phyloP scores from a whole-genome alignment of 2,888 invertebrate species.

The Pachymerium ferrugineum region DNA sequence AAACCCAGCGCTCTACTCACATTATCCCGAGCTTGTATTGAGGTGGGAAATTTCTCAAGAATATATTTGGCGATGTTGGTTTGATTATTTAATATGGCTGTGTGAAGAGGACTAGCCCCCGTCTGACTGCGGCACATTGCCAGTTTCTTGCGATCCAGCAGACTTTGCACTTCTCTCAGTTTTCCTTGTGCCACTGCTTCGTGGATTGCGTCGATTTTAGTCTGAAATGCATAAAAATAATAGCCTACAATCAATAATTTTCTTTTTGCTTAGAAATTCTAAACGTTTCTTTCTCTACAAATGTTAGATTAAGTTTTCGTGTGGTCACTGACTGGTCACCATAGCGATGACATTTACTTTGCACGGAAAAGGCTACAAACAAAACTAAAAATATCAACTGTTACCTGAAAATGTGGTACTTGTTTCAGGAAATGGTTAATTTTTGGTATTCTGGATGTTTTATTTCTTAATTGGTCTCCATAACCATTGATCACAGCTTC shows the following conservation, averaged over 20 bases:
- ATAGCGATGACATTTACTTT: neutral
- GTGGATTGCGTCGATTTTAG: constrained; percentile 84
- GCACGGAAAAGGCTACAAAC: neutral
- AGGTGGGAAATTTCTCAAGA: constrained; percentile 46
- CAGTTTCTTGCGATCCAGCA: constrained; percentile 73
- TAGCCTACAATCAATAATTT: neutral
- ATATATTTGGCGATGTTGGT: constrained; percentile 46
- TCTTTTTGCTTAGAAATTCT: neutral
- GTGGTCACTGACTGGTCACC: neutral
- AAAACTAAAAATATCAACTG: neutral
- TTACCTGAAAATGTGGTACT: constrained; percentile 48
- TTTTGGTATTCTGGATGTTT: constrained; percentile 43
- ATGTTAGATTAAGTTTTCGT: constrained; percentile 39
- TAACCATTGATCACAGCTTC: constrained; percentile 49
- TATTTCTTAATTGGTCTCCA: constrained; percentile 47
- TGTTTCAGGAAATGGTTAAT: constrained; percentile 48
- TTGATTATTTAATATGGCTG: constrained; percentile 47
- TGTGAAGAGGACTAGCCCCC: constrained; percentile 47
- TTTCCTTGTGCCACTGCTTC: constrained; percentile 77
- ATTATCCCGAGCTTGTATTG: constrained; percentile 48
- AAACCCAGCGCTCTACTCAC: too few relatives aligned
- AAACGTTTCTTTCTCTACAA: neutral
- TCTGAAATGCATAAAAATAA: constrained; percentile 51
- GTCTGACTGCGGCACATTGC: constrained; percentile 41
- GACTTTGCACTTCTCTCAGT: constrained; percentile 73